Evolutionary conservation across 2,113 vertebrate genomes (phyloP), one percentile per base, ranked within the genome.

Genomic region (Indri indri): DNA sequence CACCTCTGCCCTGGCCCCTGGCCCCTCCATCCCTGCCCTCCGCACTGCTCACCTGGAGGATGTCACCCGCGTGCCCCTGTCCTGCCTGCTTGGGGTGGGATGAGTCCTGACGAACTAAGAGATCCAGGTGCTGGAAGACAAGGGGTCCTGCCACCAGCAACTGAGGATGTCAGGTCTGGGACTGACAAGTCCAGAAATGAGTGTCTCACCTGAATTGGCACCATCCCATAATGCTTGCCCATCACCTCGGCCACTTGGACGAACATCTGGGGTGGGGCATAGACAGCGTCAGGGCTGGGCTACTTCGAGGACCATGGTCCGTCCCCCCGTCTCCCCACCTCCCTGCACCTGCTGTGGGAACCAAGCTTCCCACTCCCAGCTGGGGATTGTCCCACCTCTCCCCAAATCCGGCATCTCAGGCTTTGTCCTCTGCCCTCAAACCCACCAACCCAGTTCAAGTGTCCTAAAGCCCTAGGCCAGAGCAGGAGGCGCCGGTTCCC

Each of bases 51-150:
- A 98, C 98, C 98, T 97, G 95, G 32, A 97, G 91, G 85, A 96
- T 40, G 4, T 97, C 84, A 5, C 71, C 92, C 85, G 97, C 8
- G 1, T 91, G 87, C 16, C 68, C 82, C 27, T 90, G 91, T n/a
- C 98, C 98, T 1, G 94, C 91, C 65, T 97, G 83, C 93, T 18
- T 57, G 18, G 95, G 76, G 47, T 65, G 88, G 20, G 87, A 79
- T 81, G 98, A 98, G 90, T 98, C 98, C 52, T 17, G 17, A 2
- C 87, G 97, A 50, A 98, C 96, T 71, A 98, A 87, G 83, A 98
- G 80, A 66, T 98, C 98, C 86, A 98, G 96, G 70, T 97, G 97
- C 98, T 98, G 85, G 27, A 96, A 97, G 79, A 95, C 30, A 97
- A 98, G 42, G 16, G 3, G 30, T 40, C 37, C 50, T 63, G 70